A percentile compares a stretch with the other conserved stretches of the same genome.
phyloP scores from a whole-genome alignment of 2,113 vertebrate genomes.

The Bucco capensis region DNA sequence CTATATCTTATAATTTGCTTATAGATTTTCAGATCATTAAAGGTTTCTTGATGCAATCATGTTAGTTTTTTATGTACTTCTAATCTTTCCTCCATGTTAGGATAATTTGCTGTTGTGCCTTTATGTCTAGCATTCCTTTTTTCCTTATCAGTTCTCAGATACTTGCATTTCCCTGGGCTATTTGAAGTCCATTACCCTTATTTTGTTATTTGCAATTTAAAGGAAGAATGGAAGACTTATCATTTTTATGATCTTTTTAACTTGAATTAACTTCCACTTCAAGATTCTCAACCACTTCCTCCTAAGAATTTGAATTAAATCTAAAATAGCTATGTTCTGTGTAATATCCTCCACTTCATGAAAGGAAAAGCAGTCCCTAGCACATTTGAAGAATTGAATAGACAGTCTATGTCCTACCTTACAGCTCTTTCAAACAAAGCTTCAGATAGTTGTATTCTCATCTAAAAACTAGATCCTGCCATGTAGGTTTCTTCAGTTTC shows the following conservation, averaged over 20 bases:
- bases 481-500: background rate
- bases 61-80: conserved; percentile 23
- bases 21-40: background rate
- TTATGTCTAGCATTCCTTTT: conserved; percentile 31
- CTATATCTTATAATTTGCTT: background rate
- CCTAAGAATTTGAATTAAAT: conserved; percentile 14
- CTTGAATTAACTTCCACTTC: conserved; percentile 54
- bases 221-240: conserved; percentile 25
- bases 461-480: background rate
- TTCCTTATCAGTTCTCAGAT: conserved; percentile 29
- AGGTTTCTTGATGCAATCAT: background rate
- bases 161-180: conserved; percentile 26
- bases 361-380: background rate
- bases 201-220: conserved; percentile 49
- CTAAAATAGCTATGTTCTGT: conserved; percentile 12
- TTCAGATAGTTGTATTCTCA: background rate
- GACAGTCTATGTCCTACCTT: background rate
- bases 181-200: conserved; percentile 55
- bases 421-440: background rate
- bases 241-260: conserved; percentile 51
- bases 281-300: conserved; percentile 35
- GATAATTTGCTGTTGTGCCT: conserved; percentile 14
- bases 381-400: background rate
- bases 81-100: background rate
- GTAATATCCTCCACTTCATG: conserved; percentile 21